phyloP scores from a whole-genome alignment of 92 coral and sea anemone genomes.

The Heteractis magnifica region DNA sequence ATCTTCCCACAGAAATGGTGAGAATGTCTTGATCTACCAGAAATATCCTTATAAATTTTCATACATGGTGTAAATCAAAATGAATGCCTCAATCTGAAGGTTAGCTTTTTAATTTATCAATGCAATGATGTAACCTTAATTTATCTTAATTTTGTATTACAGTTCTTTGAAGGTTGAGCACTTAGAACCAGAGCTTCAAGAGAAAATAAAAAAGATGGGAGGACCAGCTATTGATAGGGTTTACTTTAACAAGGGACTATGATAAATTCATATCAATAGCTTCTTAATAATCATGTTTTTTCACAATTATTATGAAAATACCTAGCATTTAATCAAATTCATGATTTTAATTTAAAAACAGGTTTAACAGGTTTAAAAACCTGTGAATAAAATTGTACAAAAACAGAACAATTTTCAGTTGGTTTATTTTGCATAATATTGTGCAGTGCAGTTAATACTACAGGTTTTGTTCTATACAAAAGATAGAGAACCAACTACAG shows the following conservation, averaged over 20 bases:
- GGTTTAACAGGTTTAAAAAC: not conserved
- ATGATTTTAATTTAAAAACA: no score
- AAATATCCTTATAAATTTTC: not conserved
- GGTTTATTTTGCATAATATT: not conserved
- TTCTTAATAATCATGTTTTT: no score
- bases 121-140: not conserved
- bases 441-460: not conserved
- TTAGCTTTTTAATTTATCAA: not conserved
- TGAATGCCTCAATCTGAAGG: not conserved
- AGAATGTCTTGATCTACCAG: not conserved
- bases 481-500: not conserved
- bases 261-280: conserved; percentile 12
- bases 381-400: not conserved
- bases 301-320: no score
- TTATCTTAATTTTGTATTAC: not conserved
- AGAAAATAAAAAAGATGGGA: conserved; percentile 65
- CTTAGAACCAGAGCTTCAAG: conserved; percentile 88
- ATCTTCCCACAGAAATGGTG: conserved; percentile 95
- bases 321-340: no score
- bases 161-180: conserved; percentile 89
- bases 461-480: not conserved
- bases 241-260: conserved; percentile 94
- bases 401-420: not conserved
- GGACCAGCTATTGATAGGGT: conserved; percentile 72
- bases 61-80: not conserved